These are phyloP conservation scores for Scomber japonicus DNA, from an alignment of 2,113 vertebrate genomes.

Conservation along the genomic window DNA sequence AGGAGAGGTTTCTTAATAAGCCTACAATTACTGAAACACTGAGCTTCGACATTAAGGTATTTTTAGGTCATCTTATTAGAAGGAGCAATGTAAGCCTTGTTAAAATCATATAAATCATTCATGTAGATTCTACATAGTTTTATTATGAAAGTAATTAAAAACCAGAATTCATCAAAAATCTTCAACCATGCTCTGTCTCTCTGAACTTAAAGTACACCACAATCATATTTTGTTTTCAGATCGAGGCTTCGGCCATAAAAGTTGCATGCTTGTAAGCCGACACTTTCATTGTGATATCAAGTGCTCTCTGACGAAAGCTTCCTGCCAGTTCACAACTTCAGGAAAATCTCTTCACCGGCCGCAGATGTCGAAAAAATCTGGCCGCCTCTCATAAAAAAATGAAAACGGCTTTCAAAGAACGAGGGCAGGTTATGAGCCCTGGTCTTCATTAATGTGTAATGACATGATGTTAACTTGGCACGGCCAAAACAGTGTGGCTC, in stretches of 20 bases:
- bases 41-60: background rate
- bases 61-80: conserved; percentile 5
- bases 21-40: background rate
- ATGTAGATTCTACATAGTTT: background rate
- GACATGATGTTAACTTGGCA: conserved; percentile 51
- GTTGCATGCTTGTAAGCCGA: conserved; percentile 40
- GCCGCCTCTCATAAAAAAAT: conserved; percentile 53
- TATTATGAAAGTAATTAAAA: background rate
- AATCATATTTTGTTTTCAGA: conserved; percentile 13
- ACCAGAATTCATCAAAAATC: background rate
- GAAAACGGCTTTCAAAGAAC: conserved; percentile 58
- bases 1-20: conserved; percentile 6
- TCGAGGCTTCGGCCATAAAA: conserved; percentile 17
- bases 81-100: background rate
- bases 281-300: conserved; percentile 42
- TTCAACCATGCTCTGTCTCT: background rate
- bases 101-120: background rate
- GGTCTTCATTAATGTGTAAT: conserved; percentile 67
- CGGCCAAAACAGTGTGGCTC: conserved; percentile 37
- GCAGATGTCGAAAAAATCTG: conserved; percentile 21
- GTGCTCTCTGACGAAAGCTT: conserved; percentile 34
- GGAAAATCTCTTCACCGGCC: conserved; percentile 25
- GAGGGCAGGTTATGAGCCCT: conserved; percentile 51
- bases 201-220: conserved; percentile 11
- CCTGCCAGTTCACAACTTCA: conserved; percentile 38